Evolutionary conservation across 2,113 vertebrate species (phyloP).

Genomic region (Mungos mungo): DNA sequence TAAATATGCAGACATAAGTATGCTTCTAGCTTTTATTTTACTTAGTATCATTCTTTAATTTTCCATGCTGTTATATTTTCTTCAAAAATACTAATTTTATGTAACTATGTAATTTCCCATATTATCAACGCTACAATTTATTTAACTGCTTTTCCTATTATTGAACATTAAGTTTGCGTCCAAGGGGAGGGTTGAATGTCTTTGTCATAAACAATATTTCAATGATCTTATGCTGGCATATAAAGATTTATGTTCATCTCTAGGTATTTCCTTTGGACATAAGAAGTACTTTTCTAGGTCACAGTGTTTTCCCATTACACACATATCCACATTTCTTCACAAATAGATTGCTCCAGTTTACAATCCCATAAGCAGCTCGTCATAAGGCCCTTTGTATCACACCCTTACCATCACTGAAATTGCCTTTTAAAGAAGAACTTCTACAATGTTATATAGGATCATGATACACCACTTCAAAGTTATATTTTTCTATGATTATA

Average conservation of each 20-base stretch:
- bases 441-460: background rate
- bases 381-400: background rate
- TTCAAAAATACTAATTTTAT: background rate
- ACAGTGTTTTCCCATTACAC: background rate
- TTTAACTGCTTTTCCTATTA: background rate
- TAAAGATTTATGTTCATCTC: background rate
- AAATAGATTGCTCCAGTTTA: background rate
- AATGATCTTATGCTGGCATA: background rate
- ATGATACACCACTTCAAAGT: background rate
- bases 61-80: background rate
- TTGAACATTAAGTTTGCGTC: background rate
- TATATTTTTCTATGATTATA: background rate
- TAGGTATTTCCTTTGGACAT: background rate
- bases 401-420: background rate
- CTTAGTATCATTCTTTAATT: background rate
- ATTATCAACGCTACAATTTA: background rate
- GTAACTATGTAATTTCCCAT: background rate
- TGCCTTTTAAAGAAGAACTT: background rate
- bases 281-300: background rate
- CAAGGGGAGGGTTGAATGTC: background rate
- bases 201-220: conserved; percentile 32
- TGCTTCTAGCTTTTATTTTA: background rate
- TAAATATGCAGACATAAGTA: background rate
- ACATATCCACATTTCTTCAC: background rate
- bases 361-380: background rate